These are phyloP conservation scores for Porites lobata DNA, from an alignment of 92 coral and sea anemone species.

Conservation along the genomic window DNA sequence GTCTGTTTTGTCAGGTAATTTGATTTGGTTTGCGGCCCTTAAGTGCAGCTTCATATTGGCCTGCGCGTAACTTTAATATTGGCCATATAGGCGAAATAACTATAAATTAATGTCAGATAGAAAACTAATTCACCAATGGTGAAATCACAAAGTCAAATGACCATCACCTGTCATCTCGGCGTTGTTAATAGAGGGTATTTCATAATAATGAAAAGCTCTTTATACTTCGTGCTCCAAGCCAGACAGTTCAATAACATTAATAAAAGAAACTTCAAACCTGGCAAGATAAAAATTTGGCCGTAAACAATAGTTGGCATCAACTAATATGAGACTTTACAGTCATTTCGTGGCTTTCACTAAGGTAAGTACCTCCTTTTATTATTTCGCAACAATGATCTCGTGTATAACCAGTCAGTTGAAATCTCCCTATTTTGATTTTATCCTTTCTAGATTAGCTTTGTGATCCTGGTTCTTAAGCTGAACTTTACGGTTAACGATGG, in stretches of 20 bases:
- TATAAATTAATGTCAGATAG: slow-evolving; percentile 23
- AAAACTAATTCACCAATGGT: background rate
- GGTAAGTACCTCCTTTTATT: background rate
- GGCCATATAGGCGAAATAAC: slow-evolving; percentile 41
- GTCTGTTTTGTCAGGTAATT: slow-evolving; percentile 6
- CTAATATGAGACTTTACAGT: slow-evolving; percentile 14
- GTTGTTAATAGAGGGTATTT: slow-evolving; percentile 57
- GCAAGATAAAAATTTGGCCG: background rate
- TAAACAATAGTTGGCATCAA: background rate
- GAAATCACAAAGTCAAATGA: background rate
- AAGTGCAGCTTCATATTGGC: slow-evolving; percentile 16
- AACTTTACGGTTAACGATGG: too few species aligned
- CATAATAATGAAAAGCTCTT: slow-evolving; percentile 83
- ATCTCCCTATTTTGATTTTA: background rate
- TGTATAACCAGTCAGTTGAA: background rate
- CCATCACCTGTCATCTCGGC: slow-evolving; percentile 43
- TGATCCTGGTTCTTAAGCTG: too few species aligned
- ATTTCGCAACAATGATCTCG: background rate
- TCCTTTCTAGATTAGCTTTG: too few species aligned
- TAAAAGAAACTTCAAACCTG: background rate
- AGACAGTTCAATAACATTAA: slow-evolving; percentile 39
- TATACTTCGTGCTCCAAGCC: slow-evolving; percentile 55
- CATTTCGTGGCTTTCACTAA: slow-evolving; percentile 10
- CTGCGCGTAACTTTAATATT: slow-evolving; percentile 14
- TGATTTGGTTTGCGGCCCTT: slow-evolving; percentile 22